phyloP scores from a whole-genome alignment of 2,888 invertebrate genomes.

The Tineola bisselliella region DNA sequence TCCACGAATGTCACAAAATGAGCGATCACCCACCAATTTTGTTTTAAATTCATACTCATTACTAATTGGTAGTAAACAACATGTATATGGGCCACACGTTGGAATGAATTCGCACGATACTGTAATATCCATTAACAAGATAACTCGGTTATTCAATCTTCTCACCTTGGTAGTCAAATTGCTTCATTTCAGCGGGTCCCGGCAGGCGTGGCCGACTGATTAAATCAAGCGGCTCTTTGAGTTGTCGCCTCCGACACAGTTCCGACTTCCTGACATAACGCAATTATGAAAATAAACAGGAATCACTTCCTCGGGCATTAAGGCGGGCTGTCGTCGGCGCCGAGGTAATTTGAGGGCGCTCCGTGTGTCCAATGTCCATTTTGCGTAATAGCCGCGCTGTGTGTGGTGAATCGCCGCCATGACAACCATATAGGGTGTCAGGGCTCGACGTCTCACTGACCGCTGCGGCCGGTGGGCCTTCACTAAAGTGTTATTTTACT shows the following conservation, averaged over 20 bases:
- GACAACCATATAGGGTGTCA: constrained; percentile 36
- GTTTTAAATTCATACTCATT: neutral
- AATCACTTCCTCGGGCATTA: constrained; percentile 54
- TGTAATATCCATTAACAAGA: neutral
- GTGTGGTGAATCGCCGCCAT: constrained; percentile 36
- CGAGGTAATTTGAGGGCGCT: constrained; percentile 48
- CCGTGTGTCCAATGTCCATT: constrained; percentile 32
- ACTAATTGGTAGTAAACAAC: neutral
- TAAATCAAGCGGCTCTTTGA: constrained; percentile 26
- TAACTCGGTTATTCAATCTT: constrained; percentile 19
- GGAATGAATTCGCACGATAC: neutral
- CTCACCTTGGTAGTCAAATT: constrained; percentile 30
- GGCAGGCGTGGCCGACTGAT: constrained; percentile 29
- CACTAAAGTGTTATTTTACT: neutral
- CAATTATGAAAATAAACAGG: constrained; percentile 63
- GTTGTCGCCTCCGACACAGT: constrained; percentile 23
- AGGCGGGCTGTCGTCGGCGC: constrained; percentile 34
- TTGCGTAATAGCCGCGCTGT: constrained; percentile 44
- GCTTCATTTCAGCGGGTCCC: constrained; percentile 45
- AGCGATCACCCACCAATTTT: neutral
- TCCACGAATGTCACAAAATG: neutral
- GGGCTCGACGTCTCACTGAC: constrained; percentile 18
- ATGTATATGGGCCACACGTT: neutral
- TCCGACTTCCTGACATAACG: constrained; percentile 46
- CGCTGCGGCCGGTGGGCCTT: neutral